phyloP scores from a whole-genome alignment of 2,797 vertebrate species.

The Pangasius mekongensis region DNA sequence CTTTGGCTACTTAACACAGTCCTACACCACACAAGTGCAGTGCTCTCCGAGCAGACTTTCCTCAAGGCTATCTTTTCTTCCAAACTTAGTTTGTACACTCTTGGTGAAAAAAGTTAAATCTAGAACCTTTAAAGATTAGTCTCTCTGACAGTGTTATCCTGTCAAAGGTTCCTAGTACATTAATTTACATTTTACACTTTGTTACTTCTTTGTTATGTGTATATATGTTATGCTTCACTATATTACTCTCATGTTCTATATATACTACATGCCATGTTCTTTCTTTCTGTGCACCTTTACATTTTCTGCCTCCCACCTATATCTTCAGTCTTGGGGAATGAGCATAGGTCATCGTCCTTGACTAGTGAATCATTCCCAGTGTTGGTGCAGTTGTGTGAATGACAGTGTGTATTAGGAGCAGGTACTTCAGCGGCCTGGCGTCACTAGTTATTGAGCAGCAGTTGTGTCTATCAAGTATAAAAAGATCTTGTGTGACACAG shows the following conservation, averaged over 20 bases:
- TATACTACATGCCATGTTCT: background rate
- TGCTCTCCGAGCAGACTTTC: background rate
- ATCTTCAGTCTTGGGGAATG: background rate
- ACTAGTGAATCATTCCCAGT: background rate
- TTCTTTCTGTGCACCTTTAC: background rate
- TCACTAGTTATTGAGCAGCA: slow-evolving; percentile 1
- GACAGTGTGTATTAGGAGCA: background rate
- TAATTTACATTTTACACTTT: background rate
- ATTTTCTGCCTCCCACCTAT: background rate
- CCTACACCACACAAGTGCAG: background rate
- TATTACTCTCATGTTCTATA: background rate
- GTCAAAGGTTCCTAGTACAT: background rate
- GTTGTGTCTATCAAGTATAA: slow-evolving; percentile 8
- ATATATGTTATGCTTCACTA: background rate
- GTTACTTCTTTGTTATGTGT: background rate
- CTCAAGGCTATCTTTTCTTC: background rate
- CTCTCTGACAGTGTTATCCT: background rate
- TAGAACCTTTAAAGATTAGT: background rate
- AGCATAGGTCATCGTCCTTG: background rate
- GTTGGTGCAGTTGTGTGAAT: background rate
- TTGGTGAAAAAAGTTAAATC: too few species aligned
- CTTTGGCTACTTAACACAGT: background rate
- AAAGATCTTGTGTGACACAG: background rate
- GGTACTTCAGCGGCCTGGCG: background rate
- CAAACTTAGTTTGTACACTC: background rate